Evolutionary conservation across 2,888 invertebrate species (phyloP).

Genomic region (Caenorhabditis auriculariae): DNA sequence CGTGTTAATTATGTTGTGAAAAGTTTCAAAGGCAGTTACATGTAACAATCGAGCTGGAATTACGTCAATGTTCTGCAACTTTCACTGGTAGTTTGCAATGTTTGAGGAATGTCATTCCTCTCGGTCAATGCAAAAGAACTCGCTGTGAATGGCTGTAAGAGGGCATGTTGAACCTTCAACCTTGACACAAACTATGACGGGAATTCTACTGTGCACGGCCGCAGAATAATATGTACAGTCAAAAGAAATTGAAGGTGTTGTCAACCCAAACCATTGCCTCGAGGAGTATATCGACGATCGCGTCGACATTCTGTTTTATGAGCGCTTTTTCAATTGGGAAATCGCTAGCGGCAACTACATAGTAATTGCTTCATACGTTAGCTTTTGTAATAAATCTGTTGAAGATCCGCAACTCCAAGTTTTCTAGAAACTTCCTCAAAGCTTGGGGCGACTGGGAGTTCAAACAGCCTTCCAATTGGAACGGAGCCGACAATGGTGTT

Average conservation of each 20-base stretch:
- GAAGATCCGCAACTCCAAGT: slow-evolving; percentile 41
- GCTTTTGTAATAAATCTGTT: slow-evolving; percentile 3
- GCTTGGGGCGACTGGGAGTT: slow-evolving; percentile 52
- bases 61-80: no score
- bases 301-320: slow-evolving; percentile 60
- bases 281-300: slow-evolving; percentile 62
- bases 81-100: no score
- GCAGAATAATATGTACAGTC: not conserved
- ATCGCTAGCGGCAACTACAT: slow-evolving; percentile 62
- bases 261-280: slow-evolving; percentile 62
- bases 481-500: slow-evolving; percentile 59
- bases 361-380: slow-evolving; percentile 17
- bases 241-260: slow-evolving; percentile 37
- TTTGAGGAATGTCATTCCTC: no score
- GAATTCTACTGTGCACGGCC: not conserved
- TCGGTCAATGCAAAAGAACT: not conserved
- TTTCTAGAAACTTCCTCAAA: slow-evolving; percentile 33
- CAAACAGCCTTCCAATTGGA: slow-evolving; percentile 49
- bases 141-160: not conserved
- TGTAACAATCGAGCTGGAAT: no score
- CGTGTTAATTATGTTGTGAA: no score
- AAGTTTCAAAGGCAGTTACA: no score
- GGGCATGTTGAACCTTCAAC: not conserved
- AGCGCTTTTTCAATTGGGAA: slow-evolving; percentile 63
- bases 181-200: not conserved